Evolutionary conservation across 2,888 invertebrate genomes (phyloP).

Genomic region (Malthinus flaveolus): DNA sequence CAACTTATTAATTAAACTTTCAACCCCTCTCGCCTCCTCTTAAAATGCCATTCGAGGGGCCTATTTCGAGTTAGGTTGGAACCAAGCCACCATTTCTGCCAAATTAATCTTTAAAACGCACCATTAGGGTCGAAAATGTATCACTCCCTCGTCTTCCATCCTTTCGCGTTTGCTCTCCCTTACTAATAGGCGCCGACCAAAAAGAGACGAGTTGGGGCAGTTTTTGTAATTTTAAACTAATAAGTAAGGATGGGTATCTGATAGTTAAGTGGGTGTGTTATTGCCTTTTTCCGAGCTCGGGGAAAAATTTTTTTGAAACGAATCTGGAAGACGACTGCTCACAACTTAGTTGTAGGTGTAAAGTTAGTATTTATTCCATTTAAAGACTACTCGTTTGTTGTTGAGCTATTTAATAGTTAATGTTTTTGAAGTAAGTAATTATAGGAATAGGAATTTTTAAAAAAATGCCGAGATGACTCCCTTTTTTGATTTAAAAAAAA

Average conservation of each 20-base stretch:
- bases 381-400: constrained; percentile 12
- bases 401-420: constrained; percentile 7
- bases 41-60: too few species aligned
- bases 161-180: too few species aligned
- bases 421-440: constrained; percentile 1
- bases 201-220: too few species aligned
- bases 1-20: too few species aligned
- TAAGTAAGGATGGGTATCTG: not conserved
- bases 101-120: too few species aligned
- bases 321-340: constrained; percentile 6
- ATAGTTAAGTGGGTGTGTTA: constrained; percentile 1
- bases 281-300: not conserved
- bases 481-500: not conserved
- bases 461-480: constrained; percentile 10
- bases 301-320: not conserved
- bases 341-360: constrained; percentile 2
- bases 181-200: too few species aligned
- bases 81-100: too few species aligned
- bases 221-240: too few species aligned
- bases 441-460: not conserved
- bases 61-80: too few species aligned
- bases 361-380: constrained; percentile 11
- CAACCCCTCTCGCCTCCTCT: too few species aligned
- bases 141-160: too few species aligned
- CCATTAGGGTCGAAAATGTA: too few species aligned